Conservation (phyloP, 2,797 vertebrate species). For the Manis pentadactyla region DNA sequence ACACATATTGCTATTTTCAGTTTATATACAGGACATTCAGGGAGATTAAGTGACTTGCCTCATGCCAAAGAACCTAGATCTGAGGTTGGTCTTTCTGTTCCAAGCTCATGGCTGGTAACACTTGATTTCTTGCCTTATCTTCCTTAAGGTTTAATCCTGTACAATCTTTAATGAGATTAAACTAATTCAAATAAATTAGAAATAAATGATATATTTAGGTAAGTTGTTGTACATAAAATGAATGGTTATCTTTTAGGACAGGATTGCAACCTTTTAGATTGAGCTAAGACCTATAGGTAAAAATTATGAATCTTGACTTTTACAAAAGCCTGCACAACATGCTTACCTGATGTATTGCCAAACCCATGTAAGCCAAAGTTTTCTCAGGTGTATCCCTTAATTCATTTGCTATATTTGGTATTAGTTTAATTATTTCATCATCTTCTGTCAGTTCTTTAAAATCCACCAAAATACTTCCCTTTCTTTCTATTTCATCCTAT, state of each 20-base stretch:
- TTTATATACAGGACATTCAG: neutral
- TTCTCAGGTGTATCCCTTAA: constrained; percentile 94
- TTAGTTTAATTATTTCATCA: constrained; percentile 80
- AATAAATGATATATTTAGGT: neutral
- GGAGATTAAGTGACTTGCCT: neutral
- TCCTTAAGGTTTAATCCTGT: neutral
- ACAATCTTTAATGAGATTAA: constrained; percentile 52
- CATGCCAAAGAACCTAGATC: neutral
- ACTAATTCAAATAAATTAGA: neutral
- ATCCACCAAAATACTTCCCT: constrained; percentile 97
- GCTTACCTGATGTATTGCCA: constrained; percentile 96
- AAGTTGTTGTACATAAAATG: neutral
- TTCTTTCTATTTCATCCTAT: constrained; percentile 99
- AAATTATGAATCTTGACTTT: too few relatives aligned
- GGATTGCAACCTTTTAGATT: too few relatives aligned
- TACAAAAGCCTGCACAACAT: neutral
- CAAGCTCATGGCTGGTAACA: neutral
- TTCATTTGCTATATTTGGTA: constrained; percentile 89
- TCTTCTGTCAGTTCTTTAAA: constrained; percentile 92
- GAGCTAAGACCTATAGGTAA: too few relatives aligned
- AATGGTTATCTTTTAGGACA: constrained; percentile 22
- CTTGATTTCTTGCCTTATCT: neutral
- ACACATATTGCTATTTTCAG: neutral
- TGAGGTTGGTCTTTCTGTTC: neutral
- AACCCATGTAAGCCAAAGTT: constrained; percentile 94